Base-by-base conservation (phyloP, 2,113 vertebrate genomes). In the Naja naja region DNA sequence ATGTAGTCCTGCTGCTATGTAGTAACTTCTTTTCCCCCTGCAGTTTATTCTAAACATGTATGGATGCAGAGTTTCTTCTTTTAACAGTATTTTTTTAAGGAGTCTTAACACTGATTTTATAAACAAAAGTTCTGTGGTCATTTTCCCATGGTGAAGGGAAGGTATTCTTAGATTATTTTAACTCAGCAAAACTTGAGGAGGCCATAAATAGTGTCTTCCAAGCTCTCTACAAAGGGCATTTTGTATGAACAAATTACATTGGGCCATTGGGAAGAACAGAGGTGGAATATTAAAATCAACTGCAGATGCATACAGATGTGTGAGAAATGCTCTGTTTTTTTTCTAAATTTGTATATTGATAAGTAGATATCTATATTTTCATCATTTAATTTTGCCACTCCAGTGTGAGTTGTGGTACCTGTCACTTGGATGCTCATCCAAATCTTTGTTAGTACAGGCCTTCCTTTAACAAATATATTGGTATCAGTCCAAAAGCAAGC, bases 1-100 rank as follows among this genome's bases (percentile, higher is more conserved):
- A 98, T 98, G 97, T 98, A 97, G 97, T 97, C 96, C 96, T 97
- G 96, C 96, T 97, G 97, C 96, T 96, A 95, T 96, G 95, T 97
- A 97, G 94, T 97, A 97, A 93, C 97, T 95, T 86, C 69, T 81
- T 39, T 20, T 3, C 0, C 43, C 85, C 97, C 94, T 94, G 96
- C 96, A 96, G 97, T 97, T 85, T 85, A 85, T 90, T 96, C 93
- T 95, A 93, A 30, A 96, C 94, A 97, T 92, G 96, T 96, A 96
- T 97, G 97, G 52, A 97, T 96, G 95, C 95, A 97, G 96, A 97
- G 96, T 97, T 97, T 97, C 97, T 97, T 97, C 97, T 98, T 97
- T 98, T 97, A 96, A 97, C 97, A 97, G 95, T 96, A 95, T 95
- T 97, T 97, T 97, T 96, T 97, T 97, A 97, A 92, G 94, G 93